Evolutionary conservation across 2,113 vertebrate species (phyloP).

Genomic region (Mormyrus lacerda): DNA sequence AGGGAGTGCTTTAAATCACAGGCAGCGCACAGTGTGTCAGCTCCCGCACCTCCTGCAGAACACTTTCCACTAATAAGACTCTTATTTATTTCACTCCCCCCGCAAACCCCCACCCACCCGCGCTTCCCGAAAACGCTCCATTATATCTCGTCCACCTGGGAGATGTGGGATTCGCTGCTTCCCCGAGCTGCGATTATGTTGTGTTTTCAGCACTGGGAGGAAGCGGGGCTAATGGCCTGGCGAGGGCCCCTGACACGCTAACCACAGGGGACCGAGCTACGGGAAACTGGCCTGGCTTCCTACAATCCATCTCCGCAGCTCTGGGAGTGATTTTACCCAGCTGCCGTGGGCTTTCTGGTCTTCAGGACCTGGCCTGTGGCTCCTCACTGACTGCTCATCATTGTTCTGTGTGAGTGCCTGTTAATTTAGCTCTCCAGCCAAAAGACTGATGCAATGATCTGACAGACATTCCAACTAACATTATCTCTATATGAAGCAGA

Average conservation of each 20-base stretch:
- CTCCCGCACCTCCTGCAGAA: conserved; percentile 36
- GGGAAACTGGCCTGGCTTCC: conserved; percentile 1
- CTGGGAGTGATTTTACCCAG: not conserved
- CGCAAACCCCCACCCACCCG: not conserved
- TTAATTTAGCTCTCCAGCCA: not conserved
- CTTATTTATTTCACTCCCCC: conserved; percentile 25
- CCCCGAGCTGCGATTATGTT: not conserved
- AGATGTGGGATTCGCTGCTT: not conserved
- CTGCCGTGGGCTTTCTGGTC: not conserved
- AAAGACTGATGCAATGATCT: not conserved
- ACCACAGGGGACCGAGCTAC: not conserved
- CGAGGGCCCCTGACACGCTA: not conserved
- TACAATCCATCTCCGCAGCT: conserved; percentile 15
- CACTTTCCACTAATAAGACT: conserved; percentile 16
- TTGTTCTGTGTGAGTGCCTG: not conserved
- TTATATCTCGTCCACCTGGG: not conserved
- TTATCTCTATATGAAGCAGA: not conserved
- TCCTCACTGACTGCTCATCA: not conserved
- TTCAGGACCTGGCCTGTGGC: not conserved
- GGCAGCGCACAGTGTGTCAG: not conserved
- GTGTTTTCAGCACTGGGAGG: conserved; percentile 18
- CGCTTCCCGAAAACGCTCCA: conserved; percentile 7
- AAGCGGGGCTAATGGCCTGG: conserved; percentile 31
- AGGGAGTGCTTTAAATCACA: conserved; percentile 30
- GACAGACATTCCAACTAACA: not conserved